These are phyloP conservation scores for Bambusicola thoracicus DNA, from an alignment of 2,113 vertebrate genomes.

Conservation along the genomic window DNA sequence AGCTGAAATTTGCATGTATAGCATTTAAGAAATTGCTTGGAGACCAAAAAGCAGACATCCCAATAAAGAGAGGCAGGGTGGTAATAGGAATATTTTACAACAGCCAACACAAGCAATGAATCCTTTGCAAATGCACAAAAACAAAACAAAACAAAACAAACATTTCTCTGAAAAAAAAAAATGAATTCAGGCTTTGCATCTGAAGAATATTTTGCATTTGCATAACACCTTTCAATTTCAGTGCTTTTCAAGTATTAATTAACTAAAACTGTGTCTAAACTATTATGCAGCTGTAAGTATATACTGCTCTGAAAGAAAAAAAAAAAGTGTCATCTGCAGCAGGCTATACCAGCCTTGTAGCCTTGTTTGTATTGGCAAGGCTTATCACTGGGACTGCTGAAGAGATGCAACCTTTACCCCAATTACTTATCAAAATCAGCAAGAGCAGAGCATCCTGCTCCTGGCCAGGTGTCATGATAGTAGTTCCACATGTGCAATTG, in stretches of 20 bases:
- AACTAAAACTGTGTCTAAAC: constrained; percentile 10
- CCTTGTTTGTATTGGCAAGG: neutral
- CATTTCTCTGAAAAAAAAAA: constrained; percentile 3
- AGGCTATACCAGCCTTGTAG: neutral
- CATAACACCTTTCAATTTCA: constrained; percentile 35
- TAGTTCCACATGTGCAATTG: neutral
- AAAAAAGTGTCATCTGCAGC: neutral
- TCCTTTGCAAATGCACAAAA: neutral
- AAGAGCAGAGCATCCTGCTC: neutral
- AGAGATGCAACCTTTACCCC: neutral
- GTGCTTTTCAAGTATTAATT: constrained; percentile 36
- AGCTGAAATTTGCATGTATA: constrained; percentile 58
- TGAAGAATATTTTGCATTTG: constrained; percentile 53
- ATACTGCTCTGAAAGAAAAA: neutral
- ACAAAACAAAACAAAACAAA: neutral
- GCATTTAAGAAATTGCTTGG: constrained; percentile 52
- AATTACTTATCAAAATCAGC: neutral
- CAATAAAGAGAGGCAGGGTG: constrained; percentile 17
- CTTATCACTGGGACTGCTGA: neutral
- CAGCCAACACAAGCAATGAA: constrained; percentile 41
- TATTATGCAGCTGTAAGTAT: constrained; percentile 1
- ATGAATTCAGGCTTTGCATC: constrained; percentile 18
- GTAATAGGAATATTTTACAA: constrained; percentile 43
- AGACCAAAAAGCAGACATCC: constrained; percentile 41
- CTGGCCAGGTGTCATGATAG: neutral